phyloP scores from a whole-genome alignment of 2,888 invertebrate genomes.

The Luperina testacea region DNA sequence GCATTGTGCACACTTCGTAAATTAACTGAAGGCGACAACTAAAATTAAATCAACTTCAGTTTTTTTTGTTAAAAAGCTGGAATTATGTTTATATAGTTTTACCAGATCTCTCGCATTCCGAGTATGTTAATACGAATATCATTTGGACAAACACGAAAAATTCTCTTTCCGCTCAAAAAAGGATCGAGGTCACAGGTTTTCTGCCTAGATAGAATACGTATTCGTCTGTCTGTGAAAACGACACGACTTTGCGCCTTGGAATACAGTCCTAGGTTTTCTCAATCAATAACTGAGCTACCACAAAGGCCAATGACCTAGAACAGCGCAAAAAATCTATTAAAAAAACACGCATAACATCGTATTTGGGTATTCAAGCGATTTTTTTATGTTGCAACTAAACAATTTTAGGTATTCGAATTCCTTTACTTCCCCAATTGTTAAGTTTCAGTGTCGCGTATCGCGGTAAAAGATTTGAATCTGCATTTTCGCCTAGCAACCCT shows the following conservation, averaged over 20 bases:
- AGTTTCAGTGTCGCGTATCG: slow-evolving; percentile 30
- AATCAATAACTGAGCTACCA: slow-evolving; percentile 46
- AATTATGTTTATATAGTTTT: neutral
- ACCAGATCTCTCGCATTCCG: slow-evolving; percentile 15
- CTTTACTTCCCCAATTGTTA: slow-evolving; percentile 26
- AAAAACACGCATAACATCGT: slow-evolving; percentile 10
- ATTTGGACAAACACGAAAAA: slow-evolving; percentile 53
- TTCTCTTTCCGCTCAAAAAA: slow-evolving; percentile 54
- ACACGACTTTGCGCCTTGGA: slow-evolving; percentile 30
- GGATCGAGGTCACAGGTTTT: slow-evolving; percentile 60
- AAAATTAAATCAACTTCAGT: neutral
- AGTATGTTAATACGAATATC: slow-evolving; percentile 28
- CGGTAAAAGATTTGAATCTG: slow-evolving; percentile 41
- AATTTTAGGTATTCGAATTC: slow-evolving; percentile 11
- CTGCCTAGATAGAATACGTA: slow-evolving; percentile 50
- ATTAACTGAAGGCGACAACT: neutral
- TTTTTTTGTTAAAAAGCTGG: neutral
- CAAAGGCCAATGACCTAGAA: slow-evolving; percentile 29
- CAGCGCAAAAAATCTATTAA: slow-evolving; percentile 30
- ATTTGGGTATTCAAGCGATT: slow-evolving; percentile 9
- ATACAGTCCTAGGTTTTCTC: slow-evolving; percentile 35
- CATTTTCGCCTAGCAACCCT: slow-evolving; percentile 60
- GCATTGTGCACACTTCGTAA: slow-evolving; percentile 10
- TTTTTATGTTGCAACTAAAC: slow-evolving; percentile 12
- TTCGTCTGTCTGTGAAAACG: slow-evolving; percentile 44